Conservation (phyloP, 2,888 invertebrate genomes). For the Drosophila kokeensis region DNA sequence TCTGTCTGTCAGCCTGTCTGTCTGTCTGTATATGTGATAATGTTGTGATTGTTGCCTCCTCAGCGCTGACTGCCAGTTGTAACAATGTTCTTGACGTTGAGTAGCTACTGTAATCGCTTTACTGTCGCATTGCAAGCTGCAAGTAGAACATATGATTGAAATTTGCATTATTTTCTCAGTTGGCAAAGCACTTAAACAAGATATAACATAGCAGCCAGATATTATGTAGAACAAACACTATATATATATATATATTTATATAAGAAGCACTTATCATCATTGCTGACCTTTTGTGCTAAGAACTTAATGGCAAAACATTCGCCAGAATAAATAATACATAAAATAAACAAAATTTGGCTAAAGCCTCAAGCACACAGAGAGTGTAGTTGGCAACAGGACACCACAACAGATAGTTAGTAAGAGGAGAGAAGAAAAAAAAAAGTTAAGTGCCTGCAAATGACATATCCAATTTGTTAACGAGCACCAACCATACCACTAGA, state of each 20-base stretch:
- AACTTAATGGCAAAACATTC: not conserved
- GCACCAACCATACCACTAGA: slow-evolving; percentile 4
- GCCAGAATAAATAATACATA: not conserved
- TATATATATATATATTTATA: not conserved
- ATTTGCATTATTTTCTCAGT: slow-evolving; percentile 38
- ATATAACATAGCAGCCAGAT: not conserved
- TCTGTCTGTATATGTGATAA: not conserved
- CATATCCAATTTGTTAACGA: slow-evolving; percentile 61
- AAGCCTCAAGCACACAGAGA: slow-evolving; percentile 13
- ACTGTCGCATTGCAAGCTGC: slow-evolving; percentile 42
- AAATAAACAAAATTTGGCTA: slow-evolving; percentile 2
- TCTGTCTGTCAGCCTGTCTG: not conserved
- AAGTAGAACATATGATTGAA: slow-evolving; percentile 40
- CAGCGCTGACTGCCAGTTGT: slow-evolving; percentile 7
- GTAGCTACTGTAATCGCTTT: slow-evolving; percentile 41
- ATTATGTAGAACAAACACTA: not conserved
- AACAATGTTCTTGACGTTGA: slow-evolving; percentile 37
- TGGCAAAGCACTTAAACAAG: not conserved
- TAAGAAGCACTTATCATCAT: not conserved
- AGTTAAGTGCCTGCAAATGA: slow-evolving; percentile 61
- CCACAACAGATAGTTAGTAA: not conserved
- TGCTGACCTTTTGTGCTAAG: not conserved
- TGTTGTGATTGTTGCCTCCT: slow-evolving; percentile 20
- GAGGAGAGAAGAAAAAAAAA: not conserved
- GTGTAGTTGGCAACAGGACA: slow-evolving; percentile 1